phyloP scores from a whole-genome alignment of 2,888 invertebrate genomes.

The Dasypolia templi region DNA sequence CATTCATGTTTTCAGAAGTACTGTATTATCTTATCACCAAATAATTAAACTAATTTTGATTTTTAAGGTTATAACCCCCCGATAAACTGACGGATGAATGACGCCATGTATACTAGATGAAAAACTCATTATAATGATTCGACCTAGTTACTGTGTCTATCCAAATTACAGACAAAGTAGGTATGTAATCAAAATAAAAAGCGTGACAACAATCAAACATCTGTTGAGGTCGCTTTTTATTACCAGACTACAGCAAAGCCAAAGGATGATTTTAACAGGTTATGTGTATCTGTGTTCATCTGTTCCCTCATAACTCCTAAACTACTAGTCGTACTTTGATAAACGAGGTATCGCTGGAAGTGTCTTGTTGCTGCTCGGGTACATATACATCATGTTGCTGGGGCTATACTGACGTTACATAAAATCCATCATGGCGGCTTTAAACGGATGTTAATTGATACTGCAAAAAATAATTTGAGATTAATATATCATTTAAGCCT shows the following conservation, averaged over 20 bases:
- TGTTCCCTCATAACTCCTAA: not conserved
- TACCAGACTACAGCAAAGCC: not conserved
- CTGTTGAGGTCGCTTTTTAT: not conserved
- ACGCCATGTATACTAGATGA: constrained; percentile 67
- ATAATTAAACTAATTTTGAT: constrained; percentile 81
- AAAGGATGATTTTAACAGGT: not conserved
- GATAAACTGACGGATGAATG: constrained; percentile 79
- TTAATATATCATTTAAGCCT: not conserved
- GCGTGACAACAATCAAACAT: not conserved
- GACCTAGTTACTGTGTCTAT: constrained; percentile 60
- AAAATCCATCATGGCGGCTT: not conserved
- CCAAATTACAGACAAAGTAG: constrained; percentile 11
- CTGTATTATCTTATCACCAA: constrained; percentile 74
- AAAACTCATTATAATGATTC: constrained; percentile 64
- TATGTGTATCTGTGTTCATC: not conserved
- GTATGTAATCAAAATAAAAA: constrained; percentile 15
- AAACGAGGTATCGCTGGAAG: not conserved
- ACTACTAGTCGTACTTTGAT: not conserved
- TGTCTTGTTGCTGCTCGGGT: not conserved
- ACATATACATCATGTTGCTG: too few species aligned
- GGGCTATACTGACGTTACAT: not conserved
- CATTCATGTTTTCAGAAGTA: constrained; percentile 43
- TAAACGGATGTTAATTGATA: not conserved
- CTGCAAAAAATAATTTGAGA: not conserved
- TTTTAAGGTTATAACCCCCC: constrained; percentile 82